Percentiles rank a stretch among this genome's conserved stretches.
Conservation (phyloP, 2,888 invertebrate genomes). For the Euphydryas editha region DNA sequence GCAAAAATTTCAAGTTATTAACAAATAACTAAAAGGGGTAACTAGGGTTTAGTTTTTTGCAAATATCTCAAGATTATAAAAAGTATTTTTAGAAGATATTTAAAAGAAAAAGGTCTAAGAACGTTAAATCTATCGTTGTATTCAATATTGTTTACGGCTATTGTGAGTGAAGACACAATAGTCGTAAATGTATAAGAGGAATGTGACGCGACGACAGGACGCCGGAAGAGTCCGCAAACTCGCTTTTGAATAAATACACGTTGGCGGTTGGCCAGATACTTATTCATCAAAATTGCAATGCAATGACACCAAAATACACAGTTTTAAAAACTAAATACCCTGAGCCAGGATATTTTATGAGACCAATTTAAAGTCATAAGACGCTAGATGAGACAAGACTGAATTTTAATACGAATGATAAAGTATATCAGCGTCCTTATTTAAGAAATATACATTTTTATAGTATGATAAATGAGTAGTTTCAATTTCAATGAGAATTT, state of each 20-base stretch:
- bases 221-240: slow-evolving; percentile 55
- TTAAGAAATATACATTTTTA: not conserved
- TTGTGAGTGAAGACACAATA: slow-evolving; percentile 9
- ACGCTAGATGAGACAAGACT: slow-evolving; percentile 4
- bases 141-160: not conserved
- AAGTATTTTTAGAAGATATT: no score
- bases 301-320: slow-evolving; percentile 37
- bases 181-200: slow-evolving; percentile 5
- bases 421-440: not conserved
- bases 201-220: slow-evolving; percentile 49
- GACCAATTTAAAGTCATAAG: slow-evolving; percentile 22
- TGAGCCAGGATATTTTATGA: slow-evolving; percentile 25
- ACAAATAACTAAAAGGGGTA: no score
- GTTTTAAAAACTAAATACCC: slow-evolving; percentile 26
- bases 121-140: not conserved
- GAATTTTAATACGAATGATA: slow-evolving; percentile 17
- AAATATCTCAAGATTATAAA: no score
- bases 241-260: slow-evolving; percentile 44
- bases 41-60: no score
- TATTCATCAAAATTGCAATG: slow-evolving; percentile 49
- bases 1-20: no score
- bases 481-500: slow-evolving; percentile 28
- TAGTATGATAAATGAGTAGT: not conserved
- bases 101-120: not conserved
- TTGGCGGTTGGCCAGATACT: slow-evolving; percentile 61